Evolutionary conservation across 2,113 vertebrate genomes (phyloP), one percentile per base, ranked within the genome.

Genomic region (Pogonocichla stellata): DNA sequence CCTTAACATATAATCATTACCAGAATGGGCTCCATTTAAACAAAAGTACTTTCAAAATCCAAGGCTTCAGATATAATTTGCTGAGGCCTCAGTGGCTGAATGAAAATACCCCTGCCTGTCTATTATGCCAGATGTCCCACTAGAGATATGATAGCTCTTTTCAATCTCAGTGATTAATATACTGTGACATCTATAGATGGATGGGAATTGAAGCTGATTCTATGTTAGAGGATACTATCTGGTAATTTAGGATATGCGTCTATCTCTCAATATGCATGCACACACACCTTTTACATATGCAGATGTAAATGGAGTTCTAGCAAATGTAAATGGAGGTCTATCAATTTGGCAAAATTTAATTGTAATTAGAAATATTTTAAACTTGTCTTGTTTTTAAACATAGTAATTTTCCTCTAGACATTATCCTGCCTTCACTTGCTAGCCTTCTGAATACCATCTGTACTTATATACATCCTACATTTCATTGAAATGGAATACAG

Each of bases 1-100:
- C 43, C 72, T 96, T 92, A 89, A 77, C 74, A n/a, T 92, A 88
- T 74, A 88, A 90, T 89, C 77, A 92, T 94, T 94, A 64, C 72
- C 57, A 83, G 81, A 95, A 92, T 12, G 36, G 62, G 43, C 71
- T 92, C 25, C 28, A 33, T 92, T 97, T 90, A 88, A 84, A 90
- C 31, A 86, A 62, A 96, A 93, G 64, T 77, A 56, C 51, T 87
- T 92, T 88, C 57, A 91, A 90, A 93, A 78, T 88, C 85, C 80
- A 70, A 61, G 83, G 34, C 93, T 93, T 84, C 40, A 47, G 16
- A 40, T 84, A 38, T 80, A 69, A 90, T 93, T 78, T 90, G n/a
- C 80, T 62, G 92, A 90, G 62, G 81, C 67, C 74, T 96, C 51
- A 40, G 34, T 60, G 64, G 28, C 22, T 86, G 82, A 90, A 71